Evolutionary conservation across 2,888 invertebrate species (phyloP), one percentile per base, ranked within the genome.

Genomic region (Leptogaster cylindrica): DNA sequence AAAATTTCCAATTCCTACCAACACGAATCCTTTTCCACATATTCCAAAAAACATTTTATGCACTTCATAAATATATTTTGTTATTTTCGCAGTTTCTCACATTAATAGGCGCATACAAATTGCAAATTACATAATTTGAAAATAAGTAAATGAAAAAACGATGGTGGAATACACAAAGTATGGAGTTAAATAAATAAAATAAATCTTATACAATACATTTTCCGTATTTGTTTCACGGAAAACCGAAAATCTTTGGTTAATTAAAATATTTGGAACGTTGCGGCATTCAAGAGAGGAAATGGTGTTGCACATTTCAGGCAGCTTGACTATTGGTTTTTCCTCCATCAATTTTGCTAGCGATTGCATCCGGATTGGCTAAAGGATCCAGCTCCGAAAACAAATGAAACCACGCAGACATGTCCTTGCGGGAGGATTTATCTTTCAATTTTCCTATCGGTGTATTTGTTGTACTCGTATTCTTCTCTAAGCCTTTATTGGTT

Each of bases 341-440:
- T 3, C 68, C 71, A 33, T 70, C 70, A 61, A 72, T 70, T 68
- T 73, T 70, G 27, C 64, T 67, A 14, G 78, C 81, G 18, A 84
- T 76, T 55, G 77, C 83, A 48, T 93, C 91, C 39, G 93, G 93
- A 82, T 95, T 94, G 8, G 93, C 88, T 31, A 96, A 83, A 0
- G 96, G 96, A 82, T 97, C 96, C 67, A 97, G 81, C 80, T 96
- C 96, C 36, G 95, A 92, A 83, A 97, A 96, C 64, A 96, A 83
- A 80, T 92, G 93, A 77, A 93, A 89, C 96, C 96, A 97, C 14
- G 84, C 83, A 2, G 83, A 82, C 75, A 82, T 84, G 70, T 85
- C 86, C 73, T 84, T 86, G 72, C 85, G 84, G n/a, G 61, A 18
- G 5, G 44, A 46, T 18, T 67, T 66, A 16, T 69, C 65, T 51